Conservation (phyloP, 2,888 invertebrate genomes). For the Rotaria sp. region DNA sequence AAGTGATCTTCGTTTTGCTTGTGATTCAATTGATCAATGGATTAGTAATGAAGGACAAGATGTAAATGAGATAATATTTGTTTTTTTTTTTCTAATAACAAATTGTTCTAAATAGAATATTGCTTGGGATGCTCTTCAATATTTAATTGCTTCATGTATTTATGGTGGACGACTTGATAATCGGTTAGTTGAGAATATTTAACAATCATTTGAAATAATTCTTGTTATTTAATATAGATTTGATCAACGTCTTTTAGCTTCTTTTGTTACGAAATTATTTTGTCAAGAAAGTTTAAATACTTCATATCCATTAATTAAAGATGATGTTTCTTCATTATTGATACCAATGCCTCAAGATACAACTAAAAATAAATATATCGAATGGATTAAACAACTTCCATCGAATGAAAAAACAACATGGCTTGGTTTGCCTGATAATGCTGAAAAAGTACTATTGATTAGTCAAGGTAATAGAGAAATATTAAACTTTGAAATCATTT, state of each 20-base stretch:
- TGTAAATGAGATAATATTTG: constrained; percentile 72
- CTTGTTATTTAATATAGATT: constrained; percentile 57
- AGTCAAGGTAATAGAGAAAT: constrained; percentile 51
- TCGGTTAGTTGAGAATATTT: constrained; percentile 55
- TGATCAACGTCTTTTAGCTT: constrained; percentile 64
- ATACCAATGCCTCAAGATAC: constrained; percentile 82
- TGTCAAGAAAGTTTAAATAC: constrained; percentile 35
- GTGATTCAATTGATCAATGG: constrained; percentile 96
- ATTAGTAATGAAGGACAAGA: constrained; percentile 77
- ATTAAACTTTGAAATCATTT: background rate
- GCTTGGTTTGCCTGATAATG: constrained; percentile 95
- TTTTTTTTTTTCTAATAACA: background rate
- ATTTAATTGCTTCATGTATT: constrained; percentile 89
- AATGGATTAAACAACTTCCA: constrained; percentile 83
- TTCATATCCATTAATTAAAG: constrained; percentile 39
- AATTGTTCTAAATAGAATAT: constrained; percentile 68
- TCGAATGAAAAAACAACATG: constrained; percentile 91
- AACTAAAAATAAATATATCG: constrained; percentile 84
- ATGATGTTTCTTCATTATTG: constrained; percentile 58
- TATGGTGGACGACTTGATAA: constrained; percentile 99
- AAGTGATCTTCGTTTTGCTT: constrained; percentile 89
- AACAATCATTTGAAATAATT: background rate
- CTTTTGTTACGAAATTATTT: constrained; percentile 63
- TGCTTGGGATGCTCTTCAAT: constrained; percentile 94
- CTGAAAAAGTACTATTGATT: constrained; percentile 75